Evolutionary conservation across 2,797 vertebrate genomes (phyloP), one percentile per base, ranked within the genome.

Genomic region (Sebastes itinus): DNA sequence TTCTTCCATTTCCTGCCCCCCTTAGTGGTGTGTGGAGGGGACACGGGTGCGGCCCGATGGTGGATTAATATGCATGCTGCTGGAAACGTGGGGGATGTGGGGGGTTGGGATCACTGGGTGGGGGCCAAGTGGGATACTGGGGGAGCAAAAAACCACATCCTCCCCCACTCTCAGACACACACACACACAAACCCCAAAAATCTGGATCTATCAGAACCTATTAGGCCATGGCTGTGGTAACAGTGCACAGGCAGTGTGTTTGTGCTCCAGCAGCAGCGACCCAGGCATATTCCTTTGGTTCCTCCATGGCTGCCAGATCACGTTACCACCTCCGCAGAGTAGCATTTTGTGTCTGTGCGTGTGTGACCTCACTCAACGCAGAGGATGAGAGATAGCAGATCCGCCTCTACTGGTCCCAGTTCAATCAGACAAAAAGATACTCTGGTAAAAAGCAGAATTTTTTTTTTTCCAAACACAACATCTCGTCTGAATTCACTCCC

Each of bases 301-400:
- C 77, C 72, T 88, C 74, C 66, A 71, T 1, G 46, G 83, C 72
- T 88, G 88, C 81, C 89, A 81, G 83, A 86, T 93, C 86, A 86
- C 23, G 49, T 93, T 88, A 90, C 88, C 61, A 3, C 86, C 64
- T 65, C 77, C 0, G 22, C 79, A 71, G 79, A 84, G 65, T 10
- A 67, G 33, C 77, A 74, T 71, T 91, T 49, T 82, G 79, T 70
- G 75, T 80, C 22, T 42, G 63, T 77, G 65, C 2, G 32, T 69
- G 69, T 78, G 78, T 70, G 88, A 86, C 67, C 75, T 87, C 80
- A 78, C 78, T 58, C 11, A 79, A 63, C 67, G 64, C 74, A 75
- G 16, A 77, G 33, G 68, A 69, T 27, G 65, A 75, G 55, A 58
- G 56, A 67, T 4, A 58, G 65, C 60, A 61, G 58, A 68, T 28